These are phyloP conservation scores for Brachypalpus laphriformis DNA, from an alignment of 2,888 invertebrate genomes.

Conservation along the genomic window DNA sequence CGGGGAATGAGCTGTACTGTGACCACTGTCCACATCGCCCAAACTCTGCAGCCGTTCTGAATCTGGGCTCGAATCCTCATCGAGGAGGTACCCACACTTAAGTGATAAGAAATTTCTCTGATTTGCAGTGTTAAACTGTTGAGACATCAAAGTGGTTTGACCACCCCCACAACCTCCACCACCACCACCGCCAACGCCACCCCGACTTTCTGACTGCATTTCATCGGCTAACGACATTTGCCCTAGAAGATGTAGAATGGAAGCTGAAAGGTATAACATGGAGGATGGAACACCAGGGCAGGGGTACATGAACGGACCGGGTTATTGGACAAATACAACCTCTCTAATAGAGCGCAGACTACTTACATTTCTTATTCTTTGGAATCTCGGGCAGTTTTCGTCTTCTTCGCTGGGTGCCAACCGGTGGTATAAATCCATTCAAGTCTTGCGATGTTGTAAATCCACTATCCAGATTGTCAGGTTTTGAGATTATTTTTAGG, in stretches of 20 bases:
- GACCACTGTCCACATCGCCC: constrained; percentile 93
- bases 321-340: constrained; percentile 48
- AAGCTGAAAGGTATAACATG: constrained; percentile 84
- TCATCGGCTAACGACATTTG: constrained; percentile 84
- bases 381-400: constrained; percentile 95
- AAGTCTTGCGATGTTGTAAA: constrained; percentile 80
- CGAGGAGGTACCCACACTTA: constrained; percentile 89
- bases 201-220: constrained; percentile 75
- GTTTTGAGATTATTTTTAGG: constrained; percentile 80
- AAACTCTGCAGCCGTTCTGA: constrained; percentile 91
- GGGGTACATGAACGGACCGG: constrained; percentile 27
- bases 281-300: constrained; percentile 50
- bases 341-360: constrained; percentile 76
- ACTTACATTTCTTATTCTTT: constrained; percentile 93
- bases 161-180: constrained; percentile 71
- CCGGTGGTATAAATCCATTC: constrained; percentile 79
- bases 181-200: constrained; percentile 53
- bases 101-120: constrained; percentile 86
- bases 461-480: constrained; percentile 78
- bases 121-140: constrained; percentile 74
- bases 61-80: constrained; percentile 93
- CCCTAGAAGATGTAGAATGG: constrained; percentile 85
- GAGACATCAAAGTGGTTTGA: constrained; percentile 56
- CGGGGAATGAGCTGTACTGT: constrained; percentile 95
- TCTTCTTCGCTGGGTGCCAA: constrained; percentile 86